Percentiles rank a stretch among this genome's conserved stretches.
Conservation (phyloP, 1,140 invertebrate genomes). For the Alviniconcha marisindica region DNA sequence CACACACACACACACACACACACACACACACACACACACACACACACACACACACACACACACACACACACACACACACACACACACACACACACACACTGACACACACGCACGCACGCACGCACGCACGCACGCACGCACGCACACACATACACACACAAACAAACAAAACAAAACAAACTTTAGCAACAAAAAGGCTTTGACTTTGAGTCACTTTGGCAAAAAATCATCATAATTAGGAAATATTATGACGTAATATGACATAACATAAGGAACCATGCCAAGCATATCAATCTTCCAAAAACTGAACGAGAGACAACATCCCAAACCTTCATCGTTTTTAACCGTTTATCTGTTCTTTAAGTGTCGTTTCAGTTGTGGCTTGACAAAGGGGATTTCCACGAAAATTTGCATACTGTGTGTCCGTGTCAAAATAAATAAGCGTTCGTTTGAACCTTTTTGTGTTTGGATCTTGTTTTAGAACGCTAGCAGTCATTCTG, state of each 20-base stretch:
- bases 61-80: constrained; percentile 31
- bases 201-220: background rate
- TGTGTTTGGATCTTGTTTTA: too few relatives aligned
- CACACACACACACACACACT: constrained; percentile 13
- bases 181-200: too few relatives aligned
- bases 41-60: background rate
- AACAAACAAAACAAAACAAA: background rate
- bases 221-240: background rate
- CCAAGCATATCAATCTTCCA: background rate
- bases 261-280: background rate
- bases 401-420: too few relatives aligned
- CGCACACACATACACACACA: background rate
- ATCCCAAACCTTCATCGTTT: too few relatives aligned
- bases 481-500: too few relatives aligned
- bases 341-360: too few relatives aligned
- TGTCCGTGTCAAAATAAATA: too few relatives aligned
- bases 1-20: background rate
- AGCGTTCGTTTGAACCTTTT: too few relatives aligned
- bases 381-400: too few relatives aligned
- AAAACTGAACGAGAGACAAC: background rate
- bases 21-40: background rate
- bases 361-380: too few relatives aligned
- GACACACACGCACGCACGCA: constrained; percentile 4
- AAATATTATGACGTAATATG: background rate
- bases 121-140: background rate